Evolutionary conservation across 2,113 vertebrate genomes (phyloP).

Genomic region (Dromiciops gliroides): DNA sequence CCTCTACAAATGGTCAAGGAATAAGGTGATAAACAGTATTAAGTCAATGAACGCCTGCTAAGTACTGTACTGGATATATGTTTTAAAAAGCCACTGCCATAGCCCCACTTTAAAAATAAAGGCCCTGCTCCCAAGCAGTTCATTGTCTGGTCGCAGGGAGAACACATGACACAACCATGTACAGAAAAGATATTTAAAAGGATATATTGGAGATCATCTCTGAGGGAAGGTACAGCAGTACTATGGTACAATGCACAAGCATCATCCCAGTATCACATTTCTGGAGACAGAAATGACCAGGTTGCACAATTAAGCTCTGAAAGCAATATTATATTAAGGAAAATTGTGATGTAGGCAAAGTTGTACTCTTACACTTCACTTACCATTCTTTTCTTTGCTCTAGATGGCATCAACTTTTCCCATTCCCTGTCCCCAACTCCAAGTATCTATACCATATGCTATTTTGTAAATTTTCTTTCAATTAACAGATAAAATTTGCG

Average conservation of each 20-base stretch:
- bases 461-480: not conserved
- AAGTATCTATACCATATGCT: not conserved
- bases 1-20: not conserved
- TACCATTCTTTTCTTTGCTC: not conserved
- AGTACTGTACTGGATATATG: not conserved
- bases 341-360: not conserved
- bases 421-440: rapidly evolving
- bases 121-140: not conserved
- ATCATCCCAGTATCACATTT: not conserved
- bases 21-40: not conserved
- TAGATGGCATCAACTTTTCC: not conserved
- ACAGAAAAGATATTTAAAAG: not conserved
- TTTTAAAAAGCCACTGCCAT: not conserved
- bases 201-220: not conserved
- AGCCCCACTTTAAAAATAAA: not conserved
- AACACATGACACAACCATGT: not conserved
- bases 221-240: not conserved
- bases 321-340: not conserved
- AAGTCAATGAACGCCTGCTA: not conserved
- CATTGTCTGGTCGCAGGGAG: not conserved
- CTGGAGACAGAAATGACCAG: not conserved
- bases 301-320: not conserved
- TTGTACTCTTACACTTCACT: not conserved
- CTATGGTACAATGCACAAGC: not conserved
- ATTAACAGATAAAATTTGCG: not conserved